Evolutionary conservation across 2,113 vertebrate genomes (phyloP).

Genomic region (Alosa alosa): DNA sequence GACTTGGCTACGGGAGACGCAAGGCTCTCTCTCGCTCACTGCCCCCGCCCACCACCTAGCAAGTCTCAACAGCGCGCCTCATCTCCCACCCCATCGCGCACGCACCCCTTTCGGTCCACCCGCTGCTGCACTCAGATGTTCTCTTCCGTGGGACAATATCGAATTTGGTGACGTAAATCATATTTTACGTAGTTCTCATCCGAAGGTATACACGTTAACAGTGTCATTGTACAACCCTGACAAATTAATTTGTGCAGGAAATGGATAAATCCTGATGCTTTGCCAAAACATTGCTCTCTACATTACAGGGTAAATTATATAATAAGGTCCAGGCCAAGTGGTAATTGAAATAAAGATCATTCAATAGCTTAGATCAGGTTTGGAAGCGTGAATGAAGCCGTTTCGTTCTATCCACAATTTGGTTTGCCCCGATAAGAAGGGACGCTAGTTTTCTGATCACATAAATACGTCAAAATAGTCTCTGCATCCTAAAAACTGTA

Average conservation of each 20-base stretch:
- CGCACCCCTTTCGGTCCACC: not conserved
- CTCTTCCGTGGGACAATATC: not conserved
- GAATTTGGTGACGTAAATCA: not conserved
- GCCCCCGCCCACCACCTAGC: constrained; percentile 36
- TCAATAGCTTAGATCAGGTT: not conserved
- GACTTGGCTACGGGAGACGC: not conserved
- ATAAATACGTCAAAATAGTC: not conserved
- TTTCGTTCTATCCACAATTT: not conserved
- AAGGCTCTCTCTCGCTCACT: constrained; percentile 29
- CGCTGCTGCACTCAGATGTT: not conserved
- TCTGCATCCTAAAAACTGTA: not conserved
- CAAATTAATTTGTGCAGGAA: not conserved
- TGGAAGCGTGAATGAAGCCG: not conserved
- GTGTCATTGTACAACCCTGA: too few relatives aligned
- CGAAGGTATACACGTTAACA: not conserved
- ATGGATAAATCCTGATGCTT: not conserved
- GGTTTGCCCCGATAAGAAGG: not conserved
- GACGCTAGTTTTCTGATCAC: not conserved
- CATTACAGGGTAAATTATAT: not conserved
- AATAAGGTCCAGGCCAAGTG: not conserved
- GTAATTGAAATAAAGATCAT: not conserved
- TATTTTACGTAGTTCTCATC: not conserved
- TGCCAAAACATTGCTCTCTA: too few relatives aligned
- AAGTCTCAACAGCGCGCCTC: not conserved
- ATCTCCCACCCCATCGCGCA: not conserved